Percentiles rank a stretch among this genome's conserved stretches.
phyloP scores from a whole-genome alignment of 1,140 invertebrate genomes.

The Plectrocnemia conspersa region DNA sequence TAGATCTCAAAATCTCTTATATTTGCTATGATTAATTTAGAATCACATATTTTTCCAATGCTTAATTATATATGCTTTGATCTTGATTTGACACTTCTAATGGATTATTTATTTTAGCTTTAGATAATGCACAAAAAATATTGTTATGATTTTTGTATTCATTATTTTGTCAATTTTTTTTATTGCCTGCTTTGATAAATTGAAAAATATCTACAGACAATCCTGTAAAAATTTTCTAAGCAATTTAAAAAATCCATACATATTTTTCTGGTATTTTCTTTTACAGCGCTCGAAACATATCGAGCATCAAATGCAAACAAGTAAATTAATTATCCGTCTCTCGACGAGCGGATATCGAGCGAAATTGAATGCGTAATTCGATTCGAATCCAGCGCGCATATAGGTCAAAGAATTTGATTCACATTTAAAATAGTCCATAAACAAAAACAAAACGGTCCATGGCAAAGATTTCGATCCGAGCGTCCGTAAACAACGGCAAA shows the following conservation, averaged over 20 bases:
- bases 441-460: too few relatives aligned
- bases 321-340: slow-evolving; percentile 21
- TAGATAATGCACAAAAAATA: too few relatives aligned
- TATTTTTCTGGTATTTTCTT: background rate
- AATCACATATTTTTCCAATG: too few relatives aligned
- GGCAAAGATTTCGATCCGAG: too few relatives aligned
- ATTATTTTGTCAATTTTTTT: background rate
- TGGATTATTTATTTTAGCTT: slow-evolving; percentile 2
- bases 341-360: slow-evolving; percentile 23
- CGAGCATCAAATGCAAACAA: slow-evolving; percentile 9
- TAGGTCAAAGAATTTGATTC: background rate
- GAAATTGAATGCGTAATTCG: slow-evolving; percentile 28
- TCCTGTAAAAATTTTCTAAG: background rate
- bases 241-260: background rate
- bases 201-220: background rate
- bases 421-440: too few relatives aligned
- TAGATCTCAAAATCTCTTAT: too few relatives aligned
- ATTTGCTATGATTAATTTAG: too few relatives aligned
- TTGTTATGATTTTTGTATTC: background rate
- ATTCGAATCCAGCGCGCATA: slow-evolving; percentile 28
- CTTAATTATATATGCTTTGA: too few relatives aligned
- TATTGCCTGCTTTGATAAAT: background rate
- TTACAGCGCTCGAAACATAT: too few relatives aligned
- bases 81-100: background rate
- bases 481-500: slow-evolving; percentile 40